Evolutionary conservation across 2,888 invertebrate species (phyloP), one percentile per base, ranked within the genome.

Genomic region (Tenthredo mesomela): DNA sequence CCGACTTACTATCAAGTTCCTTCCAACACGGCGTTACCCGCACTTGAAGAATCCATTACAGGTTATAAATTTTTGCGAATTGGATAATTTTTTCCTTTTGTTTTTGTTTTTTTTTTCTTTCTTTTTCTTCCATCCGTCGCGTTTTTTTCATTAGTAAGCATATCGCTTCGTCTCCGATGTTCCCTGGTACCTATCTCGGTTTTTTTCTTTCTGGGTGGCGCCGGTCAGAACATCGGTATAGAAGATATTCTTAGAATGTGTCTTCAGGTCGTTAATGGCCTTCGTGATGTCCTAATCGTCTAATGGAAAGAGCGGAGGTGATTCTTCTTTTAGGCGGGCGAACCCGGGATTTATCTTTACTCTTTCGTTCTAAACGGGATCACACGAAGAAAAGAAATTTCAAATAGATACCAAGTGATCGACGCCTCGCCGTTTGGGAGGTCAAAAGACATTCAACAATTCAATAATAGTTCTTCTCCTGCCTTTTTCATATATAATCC

Each of bases 1-100:
- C 87, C 88, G 88, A 89, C 33, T 80, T 40, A 80, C 80, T 61
- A 50, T 80, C 58, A 61, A 21, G 61, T 61, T 58, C 21, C 80
- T 61, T 37, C 50, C 9, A 21, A 33, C 54, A n/a, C 50, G 54
- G 77, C 25, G 77, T 77, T 77, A 54, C 77, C 47, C 77, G 50
- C 12, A 54, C 50, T 77, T 10, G 29, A 50, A 54, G 77, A 50
- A 33, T 18, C 47, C 18, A 77, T 29, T 50, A 9, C n/a, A 29
- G 77, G 77, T 67, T 61, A 7, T 9, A 73, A 50, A 47, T 50
- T 61, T 21, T 33, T n/a, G 37, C 37, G 58, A 58, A 61, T 37
- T 40, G 10, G 5, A 10, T 33, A 61, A 25, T 21, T 80, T 80
- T 37, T 75, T 1, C 33, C 15, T 21, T 70, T 33, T 10, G 0